Base-by-base conservation (phyloP, 1,140 invertebrate species). In the Heliconius hermathena region DNA sequence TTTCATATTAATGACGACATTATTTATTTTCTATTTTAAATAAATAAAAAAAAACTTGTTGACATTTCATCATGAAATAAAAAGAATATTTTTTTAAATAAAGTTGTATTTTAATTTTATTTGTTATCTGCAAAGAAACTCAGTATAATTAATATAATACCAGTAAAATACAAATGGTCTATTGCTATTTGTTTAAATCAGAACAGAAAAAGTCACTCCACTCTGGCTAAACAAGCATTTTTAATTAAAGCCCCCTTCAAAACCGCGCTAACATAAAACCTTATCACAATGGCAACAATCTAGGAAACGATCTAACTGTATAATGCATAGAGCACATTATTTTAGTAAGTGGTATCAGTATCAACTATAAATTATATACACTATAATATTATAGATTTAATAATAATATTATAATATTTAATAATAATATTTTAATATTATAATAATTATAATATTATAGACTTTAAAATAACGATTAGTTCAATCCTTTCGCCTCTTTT, bases 221-320 rank as follows among this genome's bases (percentile, higher is more conserved):
- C 85, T 86, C 84, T 74, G 83, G 84, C 78, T 85, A 89, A 87
- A 88, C 88, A 89, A 93, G 87, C 88, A 89, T 92, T 94, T 93
- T 94, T 93, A 94, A 93, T 94, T 93, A 93, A 94, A 94, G 86
- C 86, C 87, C 89, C 91, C 89, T 92, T 89, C 88, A 86, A 90
- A 92, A 94, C 86, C 89, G 85, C 85, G 85, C 90, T 76, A 88
- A 90, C 88, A 90, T 92, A 93, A 91, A 92, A 91, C 84, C 84
- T 79, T 90, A 91, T 91, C 89, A 93, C 93, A 94, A 94, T 93
- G 91, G 91, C 87, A 92, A 90, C 91, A 94, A 94, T 94, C 92
- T 94, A 92, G 91, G 89, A 92, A 91, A 87, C 91, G 92, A 93
- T 94, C 93, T 93, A 93, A 93, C 90, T 92, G 90, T 94, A 93